Percentiles rank a stretch among this genome's conserved stretches.
These are phyloP conservation scores for Graphium colonna DNA, from an alignment of 2,888 invertebrate species.

Conservation along the genomic window DNA sequence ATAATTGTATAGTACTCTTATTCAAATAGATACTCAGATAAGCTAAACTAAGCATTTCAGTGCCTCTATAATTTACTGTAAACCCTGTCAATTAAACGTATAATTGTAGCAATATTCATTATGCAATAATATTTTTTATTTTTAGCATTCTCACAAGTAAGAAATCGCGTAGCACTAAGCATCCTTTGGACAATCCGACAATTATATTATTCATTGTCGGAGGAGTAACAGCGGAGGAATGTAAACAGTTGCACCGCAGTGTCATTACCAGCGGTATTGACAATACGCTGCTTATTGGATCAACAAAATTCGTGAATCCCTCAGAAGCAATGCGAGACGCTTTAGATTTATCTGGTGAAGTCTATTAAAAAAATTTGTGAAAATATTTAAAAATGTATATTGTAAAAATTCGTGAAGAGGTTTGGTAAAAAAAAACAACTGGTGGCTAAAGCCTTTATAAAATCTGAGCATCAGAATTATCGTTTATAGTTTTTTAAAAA, in stretches of 20 bases:
- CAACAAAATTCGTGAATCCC: constrained; percentile 60
- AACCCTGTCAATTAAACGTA: background rate
- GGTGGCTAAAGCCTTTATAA: too few relatives aligned
- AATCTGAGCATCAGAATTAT: too few relatives aligned
- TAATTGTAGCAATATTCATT: background rate
- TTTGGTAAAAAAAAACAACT: too few relatives aligned
- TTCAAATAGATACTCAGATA: too few relatives aligned
- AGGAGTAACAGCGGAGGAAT: constrained; percentile 83
- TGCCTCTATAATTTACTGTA: too few relatives aligned
- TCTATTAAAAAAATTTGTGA: constrained; percentile 1
- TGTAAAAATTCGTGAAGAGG: background rate
- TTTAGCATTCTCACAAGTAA: constrained; percentile 80
- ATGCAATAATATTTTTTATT: constrained; percentile 16
- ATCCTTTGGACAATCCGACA: constrained; percentile 82
- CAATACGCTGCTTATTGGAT: constrained; percentile 60
- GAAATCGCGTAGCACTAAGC: constrained; percentile 55
- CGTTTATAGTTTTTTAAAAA: too few relatives aligned
- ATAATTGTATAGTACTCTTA: too few relatives aligned
- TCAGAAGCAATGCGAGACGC: constrained; percentile 61
- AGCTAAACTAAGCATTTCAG: too few relatives aligned
- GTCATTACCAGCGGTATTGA: constrained; percentile 72
- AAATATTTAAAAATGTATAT: background rate
- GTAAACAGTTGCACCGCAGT: constrained; percentile 67
- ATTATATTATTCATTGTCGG: constrained; percentile 84
- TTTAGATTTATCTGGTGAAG: constrained; percentile 34